Conservation (phyloP, 2,888 invertebrate species). For the Arctia plantaginis region DNA sequence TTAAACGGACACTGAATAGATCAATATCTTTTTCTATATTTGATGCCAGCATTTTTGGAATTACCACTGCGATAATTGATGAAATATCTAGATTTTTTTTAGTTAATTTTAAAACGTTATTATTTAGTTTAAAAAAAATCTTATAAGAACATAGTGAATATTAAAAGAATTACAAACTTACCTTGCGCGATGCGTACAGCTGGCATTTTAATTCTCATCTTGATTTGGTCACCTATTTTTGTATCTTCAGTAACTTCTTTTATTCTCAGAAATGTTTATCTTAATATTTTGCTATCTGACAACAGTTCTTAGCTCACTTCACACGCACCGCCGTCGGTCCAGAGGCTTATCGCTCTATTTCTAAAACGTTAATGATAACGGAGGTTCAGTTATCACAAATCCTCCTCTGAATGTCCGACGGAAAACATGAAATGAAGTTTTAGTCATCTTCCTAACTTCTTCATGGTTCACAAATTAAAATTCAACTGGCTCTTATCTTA, state of each 20-base stretch:
- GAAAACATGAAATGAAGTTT: conserved; percentile 64
- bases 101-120: not conserved
- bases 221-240: conserved; percentile 88
- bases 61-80: not conserved
- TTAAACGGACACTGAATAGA: conserved; percentile 17
- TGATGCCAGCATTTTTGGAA: not conserved
- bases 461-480: conserved; percentile 61
- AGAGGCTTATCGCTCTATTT: conserved; percentile 78
- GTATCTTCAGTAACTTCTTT: conserved; percentile 79
- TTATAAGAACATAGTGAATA: conserved; percentile 15
- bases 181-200: conserved; percentile 98
- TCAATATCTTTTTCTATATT: not conserved
- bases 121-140: conserved; percentile 4
- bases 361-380: conserved; percentile 78
- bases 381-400: conserved; percentile 72
- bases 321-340: conserved; percentile 83
- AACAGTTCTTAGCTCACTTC: conserved; percentile 80
- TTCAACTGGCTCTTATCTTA: conserved; percentile 58
- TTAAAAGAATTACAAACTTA: conserved; percentile 80
- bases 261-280: conserved; percentile 79
- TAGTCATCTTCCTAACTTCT: conserved; percentile 75
- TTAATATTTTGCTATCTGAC: conserved; percentile 71
- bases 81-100: not conserved
- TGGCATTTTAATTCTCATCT: conserved; percentile 99
- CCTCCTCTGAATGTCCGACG: conserved; percentile 77